Percentiles rank a stretch among this genome's conserved stretches.
Evolutionary conservation across 2,113 vertebrate genomes (phyloP).

Genomic region (Aythya baeri): DNA sequence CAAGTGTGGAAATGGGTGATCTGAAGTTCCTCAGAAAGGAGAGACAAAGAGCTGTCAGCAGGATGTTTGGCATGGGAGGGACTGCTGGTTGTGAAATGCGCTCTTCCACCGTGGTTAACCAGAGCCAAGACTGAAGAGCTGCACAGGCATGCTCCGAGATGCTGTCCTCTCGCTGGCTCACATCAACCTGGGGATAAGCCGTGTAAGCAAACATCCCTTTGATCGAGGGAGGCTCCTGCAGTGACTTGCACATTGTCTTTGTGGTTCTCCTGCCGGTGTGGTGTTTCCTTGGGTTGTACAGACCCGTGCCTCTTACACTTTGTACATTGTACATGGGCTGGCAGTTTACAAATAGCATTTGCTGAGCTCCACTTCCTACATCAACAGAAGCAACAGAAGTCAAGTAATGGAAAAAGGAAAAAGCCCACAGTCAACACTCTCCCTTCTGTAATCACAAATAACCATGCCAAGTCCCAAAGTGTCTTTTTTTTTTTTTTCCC

Average conservation of each 20-base stretch:
- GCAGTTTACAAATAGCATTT: background rate
- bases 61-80: slow-evolving; percentile 43
- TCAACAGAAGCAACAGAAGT: background rate
- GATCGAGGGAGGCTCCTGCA: slow-evolving; percentile 1
- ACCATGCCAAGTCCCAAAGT: background rate
- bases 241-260: background rate
- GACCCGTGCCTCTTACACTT: accelerated
- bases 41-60: background rate
- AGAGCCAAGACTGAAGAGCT: background rate
- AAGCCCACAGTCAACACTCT: background rate
- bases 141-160: slow-evolving; percentile 31
- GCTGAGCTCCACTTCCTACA: background rate
- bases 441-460: background rate
- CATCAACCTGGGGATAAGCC: background rate
- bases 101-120: background rate
- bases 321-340: accelerated
- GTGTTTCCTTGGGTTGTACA: background rate
- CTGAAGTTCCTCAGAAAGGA: background rate
- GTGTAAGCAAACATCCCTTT: background rate
- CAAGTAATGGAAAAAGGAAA: background rate
- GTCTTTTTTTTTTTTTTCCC: background rate
- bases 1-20: background rate
- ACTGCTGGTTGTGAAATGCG: background rate
- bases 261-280: accelerated
- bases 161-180: background rate